phyloP scores from a whole-genome alignment of 2,113 vertebrate genomes.

The Procapra przewalskii region DNA sequence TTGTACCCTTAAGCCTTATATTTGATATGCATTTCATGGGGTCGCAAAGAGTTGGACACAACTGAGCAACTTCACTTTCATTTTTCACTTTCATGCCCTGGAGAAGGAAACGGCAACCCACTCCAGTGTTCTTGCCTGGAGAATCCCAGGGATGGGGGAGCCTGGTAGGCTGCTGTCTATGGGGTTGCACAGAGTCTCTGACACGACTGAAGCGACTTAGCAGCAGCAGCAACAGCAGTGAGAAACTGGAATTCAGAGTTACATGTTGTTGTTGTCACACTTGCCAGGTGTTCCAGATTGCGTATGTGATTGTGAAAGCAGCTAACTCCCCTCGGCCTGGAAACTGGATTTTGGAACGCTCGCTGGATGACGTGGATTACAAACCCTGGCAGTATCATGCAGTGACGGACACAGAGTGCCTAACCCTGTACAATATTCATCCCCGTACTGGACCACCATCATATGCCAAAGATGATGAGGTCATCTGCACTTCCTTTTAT shows the following conservation, averaged over 20 bases:
- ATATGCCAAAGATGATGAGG: slow-evolving; percentile 92
- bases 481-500: slow-evolving; percentile 98
- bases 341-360: slow-evolving; percentile 97
- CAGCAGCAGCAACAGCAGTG: too few species aligned
- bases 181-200: rapidly evolving
- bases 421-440: slow-evolving; percentile 90
- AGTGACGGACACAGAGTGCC: slow-evolving; percentile 93
- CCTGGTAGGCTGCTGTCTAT: too few species aligned
- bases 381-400: slow-evolving; percentile 97
- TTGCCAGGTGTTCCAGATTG: slow-evolving; percentile 94
- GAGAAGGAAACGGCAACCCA: too few species aligned
- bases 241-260: not conserved
- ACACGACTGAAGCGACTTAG: too few species aligned
- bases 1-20: not conserved
- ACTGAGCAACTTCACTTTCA: too few species aligned
- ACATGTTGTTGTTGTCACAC: not conserved
- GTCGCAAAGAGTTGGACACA: too few species aligned
- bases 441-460: slow-evolving; percentile 91
- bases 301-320: slow-evolving; percentile 95
- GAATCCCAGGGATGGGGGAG: too few species aligned
- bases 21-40: not conserved
- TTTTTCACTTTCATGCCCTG: too few species aligned
- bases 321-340: slow-evolving; percentile 96
- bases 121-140: too few species aligned
- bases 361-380: slow-evolving; percentile 87